Conservation (phyloP, 2,888 invertebrate species). For the Drosophila pegasa region DNA sequence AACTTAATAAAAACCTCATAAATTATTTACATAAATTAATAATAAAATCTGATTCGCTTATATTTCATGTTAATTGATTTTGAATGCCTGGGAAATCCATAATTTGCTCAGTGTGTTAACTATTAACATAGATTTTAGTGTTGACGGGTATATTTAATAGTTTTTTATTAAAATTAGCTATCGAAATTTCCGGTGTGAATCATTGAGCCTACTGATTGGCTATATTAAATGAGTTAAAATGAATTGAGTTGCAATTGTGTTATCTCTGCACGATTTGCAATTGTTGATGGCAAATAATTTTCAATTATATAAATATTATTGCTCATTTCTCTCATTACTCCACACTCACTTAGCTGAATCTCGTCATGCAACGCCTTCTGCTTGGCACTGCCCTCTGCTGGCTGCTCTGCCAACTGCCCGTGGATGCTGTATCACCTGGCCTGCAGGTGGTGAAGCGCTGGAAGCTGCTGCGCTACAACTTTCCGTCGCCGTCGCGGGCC, state of each 20-base stretch:
- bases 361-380: slow-evolving; percentile 49
- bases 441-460: slow-evolving; percentile 89
- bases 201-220: not conserved
- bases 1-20: not conserved
- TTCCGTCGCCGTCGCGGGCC: slow-evolving; percentile 87
- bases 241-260: not conserved
- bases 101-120: not conserved
- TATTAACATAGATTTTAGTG: not conserved
- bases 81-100: not conserved
- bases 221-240: not conserved
- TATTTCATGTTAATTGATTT: not conserved
- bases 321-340: not conserved
- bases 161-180: slow-evolving; percentile 6
- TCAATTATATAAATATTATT: not conserved
- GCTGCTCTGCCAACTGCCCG: slow-evolving; percentile 36
- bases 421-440: slow-evolving; percentile 28
- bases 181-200: slow-evolving; percentile 17
- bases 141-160: not conserved
- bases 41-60: not conserved
- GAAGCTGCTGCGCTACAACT: slow-evolving; percentile 89
- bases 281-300: slow-evolving; percentile 1
- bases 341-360: slow-evolving; percentile 17
- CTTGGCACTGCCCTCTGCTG: slow-evolving; percentile 34
- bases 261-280: not conserved
- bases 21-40: not conserved